phyloP scores from a whole-genome alignment of 2,113 vertebrate species.

The Notechis scutatus region DNA sequence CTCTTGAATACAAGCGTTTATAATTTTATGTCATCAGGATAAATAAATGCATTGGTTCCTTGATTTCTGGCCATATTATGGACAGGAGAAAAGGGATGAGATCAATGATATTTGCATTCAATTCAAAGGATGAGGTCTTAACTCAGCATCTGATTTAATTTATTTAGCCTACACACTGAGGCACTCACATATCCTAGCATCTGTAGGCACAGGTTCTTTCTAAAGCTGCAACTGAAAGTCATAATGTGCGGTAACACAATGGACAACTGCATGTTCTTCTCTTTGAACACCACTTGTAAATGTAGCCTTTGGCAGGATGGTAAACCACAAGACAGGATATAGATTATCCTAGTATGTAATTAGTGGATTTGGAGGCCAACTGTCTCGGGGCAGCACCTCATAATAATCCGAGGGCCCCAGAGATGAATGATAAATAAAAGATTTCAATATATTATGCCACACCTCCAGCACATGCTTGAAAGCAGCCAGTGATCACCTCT shows the following conservation, averaged over 20 bases:
- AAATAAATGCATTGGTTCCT: neutral
- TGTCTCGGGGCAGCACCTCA: conserved; percentile 5
- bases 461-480: fast-evolving
- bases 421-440: neutral
- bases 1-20: neutral
- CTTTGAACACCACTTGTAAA: conserved; percentile 41
- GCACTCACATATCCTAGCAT: conserved; percentile 8
- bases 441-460: fast-evolving
- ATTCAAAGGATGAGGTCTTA: neutral
- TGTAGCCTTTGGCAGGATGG: neutral
- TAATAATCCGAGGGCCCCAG: neutral
- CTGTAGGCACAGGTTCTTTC: conserved; percentile 28
- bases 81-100: neutral
- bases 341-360: conserved; percentile 23
- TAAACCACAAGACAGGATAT: conserved; percentile 29
- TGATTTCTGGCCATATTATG: neutral
- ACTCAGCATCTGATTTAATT: neutral
- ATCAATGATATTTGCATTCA: neutral
- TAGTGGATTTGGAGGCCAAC: conserved; percentile 35
- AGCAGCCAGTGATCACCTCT: neutral
- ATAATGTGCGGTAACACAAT: conserved; percentile 9
- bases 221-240: conserved; percentile 28
- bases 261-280: conserved; percentile 30
- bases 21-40: neutral
- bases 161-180: conserved; percentile 8